These are phyloP conservation scores for Drosophila prostipennis DNA, from an alignment of 2,888 invertebrate genomes.

Conservation along the genomic window DNA sequence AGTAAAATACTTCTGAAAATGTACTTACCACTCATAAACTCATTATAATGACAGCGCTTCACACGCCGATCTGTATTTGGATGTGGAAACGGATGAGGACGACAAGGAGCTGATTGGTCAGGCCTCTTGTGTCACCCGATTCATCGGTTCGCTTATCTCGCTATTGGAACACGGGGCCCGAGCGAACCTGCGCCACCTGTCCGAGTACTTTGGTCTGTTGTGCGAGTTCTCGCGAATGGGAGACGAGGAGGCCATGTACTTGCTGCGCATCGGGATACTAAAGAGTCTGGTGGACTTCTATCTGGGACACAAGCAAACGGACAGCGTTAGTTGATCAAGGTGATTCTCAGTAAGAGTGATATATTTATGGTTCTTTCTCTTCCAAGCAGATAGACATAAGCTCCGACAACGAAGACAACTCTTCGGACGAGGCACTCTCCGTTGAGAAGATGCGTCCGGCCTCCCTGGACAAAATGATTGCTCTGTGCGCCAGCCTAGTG, in stretches of 20 bases:
- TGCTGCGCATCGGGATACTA: conserved; percentile 94
- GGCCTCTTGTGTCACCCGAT: conserved; percentile 95
- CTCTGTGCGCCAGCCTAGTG: conserved; percentile 93
- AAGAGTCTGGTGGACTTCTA: conserved; percentile 96
- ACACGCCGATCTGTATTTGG: conserved; percentile 87
- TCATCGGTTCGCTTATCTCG: conserved; percentile 94
- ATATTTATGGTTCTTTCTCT: background rate
- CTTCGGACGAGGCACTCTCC: conserved; percentile 85
- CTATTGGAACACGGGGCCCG: conserved; percentile 95
- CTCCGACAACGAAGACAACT: conserved; percentile 85
- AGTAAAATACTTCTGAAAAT: background rate
- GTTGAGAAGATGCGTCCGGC: conserved; percentile 93
- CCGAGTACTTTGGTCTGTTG: conserved; percentile 96
- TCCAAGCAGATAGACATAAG: conserved; percentile 82
- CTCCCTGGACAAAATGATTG: conserved; percentile 97
- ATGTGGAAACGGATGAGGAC: conserved; percentile 85
- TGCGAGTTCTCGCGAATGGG: conserved; percentile 98
- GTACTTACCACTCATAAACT: conserved; percentile 7
- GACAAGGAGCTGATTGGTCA: conserved; percentile 87
- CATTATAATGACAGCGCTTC: conserved; percentile 82
- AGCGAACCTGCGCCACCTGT: conserved; percentile 93
- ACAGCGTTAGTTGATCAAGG: conserved; percentile 86
- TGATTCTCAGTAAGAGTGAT: background rate
- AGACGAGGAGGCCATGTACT: conserved; percentile 95
- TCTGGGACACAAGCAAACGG: conserved; percentile 91